A percentile compares a stretch with the other conserved stretches of the same genome.
Evolutionary conservation across 2,888 invertebrate genomes (phyloP).

Genomic region (Camptogramma bilineatum): DNA sequence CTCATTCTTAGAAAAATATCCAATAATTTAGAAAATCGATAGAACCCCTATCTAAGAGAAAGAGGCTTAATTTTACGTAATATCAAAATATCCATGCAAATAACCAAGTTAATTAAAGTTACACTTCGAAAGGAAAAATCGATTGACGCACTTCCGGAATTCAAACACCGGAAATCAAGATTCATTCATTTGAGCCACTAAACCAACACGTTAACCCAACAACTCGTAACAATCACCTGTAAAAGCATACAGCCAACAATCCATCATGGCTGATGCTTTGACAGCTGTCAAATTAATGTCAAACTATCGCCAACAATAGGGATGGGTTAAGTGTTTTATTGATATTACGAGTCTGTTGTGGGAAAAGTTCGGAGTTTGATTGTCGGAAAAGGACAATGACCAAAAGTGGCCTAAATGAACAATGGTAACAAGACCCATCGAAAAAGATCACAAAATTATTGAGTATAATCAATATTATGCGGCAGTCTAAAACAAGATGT

Average conservation of each 20-base stretch:
- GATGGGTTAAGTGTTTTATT: slow-evolving; percentile 33
- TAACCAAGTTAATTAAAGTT: no score
- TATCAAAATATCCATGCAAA: no score
- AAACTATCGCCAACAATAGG: slow-evolving; percentile 46
- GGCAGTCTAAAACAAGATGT: no score
- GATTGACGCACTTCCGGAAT: background rate
- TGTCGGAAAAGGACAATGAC: no score
- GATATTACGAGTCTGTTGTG: background rate
- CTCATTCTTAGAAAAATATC: no score
- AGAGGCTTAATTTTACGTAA: no score
- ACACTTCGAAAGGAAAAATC: background rate
- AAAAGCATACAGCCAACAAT: slow-evolving; percentile 34
- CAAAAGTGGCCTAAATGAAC: no score
- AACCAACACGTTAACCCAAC: background rate
- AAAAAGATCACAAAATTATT: no score
- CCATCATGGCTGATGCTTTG: slow-evolving; percentile 58
- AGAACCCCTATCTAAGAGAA: no score
- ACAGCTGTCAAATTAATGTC: slow-evolving; percentile 80
- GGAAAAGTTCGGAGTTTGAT: background rate
- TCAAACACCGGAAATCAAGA: background rate
- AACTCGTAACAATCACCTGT: slow-evolving; percentile 9
- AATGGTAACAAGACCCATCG: no score
- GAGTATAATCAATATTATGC: no score
- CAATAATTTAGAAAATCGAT: no score
- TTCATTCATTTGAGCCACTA: background rate